Base-by-base conservation (phyloP, 2,888 invertebrate genomes). In the Maniola hyperantus region DNA sequence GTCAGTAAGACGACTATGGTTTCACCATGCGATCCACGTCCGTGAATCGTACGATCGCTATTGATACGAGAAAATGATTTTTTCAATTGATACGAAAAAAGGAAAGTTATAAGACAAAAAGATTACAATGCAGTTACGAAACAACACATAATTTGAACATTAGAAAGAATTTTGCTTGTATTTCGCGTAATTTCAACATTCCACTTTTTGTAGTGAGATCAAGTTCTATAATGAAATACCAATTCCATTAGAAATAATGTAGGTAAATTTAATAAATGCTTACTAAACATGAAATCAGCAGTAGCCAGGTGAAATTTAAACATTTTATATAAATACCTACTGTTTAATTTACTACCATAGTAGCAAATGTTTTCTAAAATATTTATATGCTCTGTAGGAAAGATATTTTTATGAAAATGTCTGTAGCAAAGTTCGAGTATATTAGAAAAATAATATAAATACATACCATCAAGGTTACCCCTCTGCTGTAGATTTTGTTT, bases 161-260 rank as follows among this genome's bases (percentile, higher is more conserved):
- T 4, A 0, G 39, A 39, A 8, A 8, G 39, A 39, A 39, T 26
- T 26, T 26, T 4, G 15, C 8, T 18, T 46, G 8, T 7, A 15
- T 15, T 15, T 15, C 46, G 46, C 7, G 15, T 46, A 18, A 15
- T 18, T 48, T 48, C 48, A 15, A 48, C 48, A 48, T 48, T 48
- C 48, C 48, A 48, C 48, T 48, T 18, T n/a, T 8, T 48, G 48
- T 8, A 48, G 15, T 46, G 46, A 48, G 48, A 4, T 48, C 15
- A 48, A 48, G 18, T 48, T 48, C 15, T 8, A 15, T 46, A 46
- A 6, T 36, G 36, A 36, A 39, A 36, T 55, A 55, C 55, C 15
- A 15, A 48, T 48, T 48, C 48, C 55, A 36, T 34, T 36, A 55
- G 15, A 36, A 36, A 10, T 54, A 54, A 55, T 55, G 18, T 55